phyloP scores from a whole-genome alignment of 2,113 vertebrate genomes.

The Alethe diademata region DNA sequence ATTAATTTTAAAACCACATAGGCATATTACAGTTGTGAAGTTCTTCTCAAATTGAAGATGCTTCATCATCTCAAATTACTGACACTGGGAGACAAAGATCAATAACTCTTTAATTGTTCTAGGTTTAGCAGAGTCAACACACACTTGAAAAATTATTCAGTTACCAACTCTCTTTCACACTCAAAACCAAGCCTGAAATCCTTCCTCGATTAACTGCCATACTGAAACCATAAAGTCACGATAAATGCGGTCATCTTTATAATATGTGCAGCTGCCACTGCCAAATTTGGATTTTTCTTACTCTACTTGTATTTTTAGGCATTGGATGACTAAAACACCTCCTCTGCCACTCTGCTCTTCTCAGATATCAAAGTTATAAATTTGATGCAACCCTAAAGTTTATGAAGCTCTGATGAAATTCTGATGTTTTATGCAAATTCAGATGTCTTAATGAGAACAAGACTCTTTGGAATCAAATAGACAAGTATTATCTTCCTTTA shows the following conservation, averaged over 20 bases:
- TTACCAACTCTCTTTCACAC: background rate
- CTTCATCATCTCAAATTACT: background rate
- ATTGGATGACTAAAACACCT: conserved; percentile 35
- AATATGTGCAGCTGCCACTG: background rate
- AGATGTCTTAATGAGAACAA: background rate
- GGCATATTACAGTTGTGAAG: background rate
- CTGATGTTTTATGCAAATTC: background rate
- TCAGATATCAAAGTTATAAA: conserved; percentile 2
- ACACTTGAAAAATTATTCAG: background rate
- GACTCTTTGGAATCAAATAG: background rate
- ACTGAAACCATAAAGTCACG: conserved; percentile 13
- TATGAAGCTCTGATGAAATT: background rate
- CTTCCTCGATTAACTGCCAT: background rate
- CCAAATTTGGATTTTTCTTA: conserved; percentile 37
- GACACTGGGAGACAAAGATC: background rate
- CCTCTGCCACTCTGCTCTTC: conserved; percentile 7
- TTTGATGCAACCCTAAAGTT: background rate
- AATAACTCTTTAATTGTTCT: background rate
- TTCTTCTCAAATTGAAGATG: background rate
- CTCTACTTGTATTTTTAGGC: conserved; percentile 36
- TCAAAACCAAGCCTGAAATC: background rate
- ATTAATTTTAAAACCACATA: background rate
- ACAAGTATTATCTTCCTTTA: background rate
- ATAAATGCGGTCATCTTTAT: conserved; percentile 9
- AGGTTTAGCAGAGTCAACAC: background rate